phyloP scores from a whole-genome alignment of 2,797 vertebrate species.

The Sebastes iracundus region DNA sequence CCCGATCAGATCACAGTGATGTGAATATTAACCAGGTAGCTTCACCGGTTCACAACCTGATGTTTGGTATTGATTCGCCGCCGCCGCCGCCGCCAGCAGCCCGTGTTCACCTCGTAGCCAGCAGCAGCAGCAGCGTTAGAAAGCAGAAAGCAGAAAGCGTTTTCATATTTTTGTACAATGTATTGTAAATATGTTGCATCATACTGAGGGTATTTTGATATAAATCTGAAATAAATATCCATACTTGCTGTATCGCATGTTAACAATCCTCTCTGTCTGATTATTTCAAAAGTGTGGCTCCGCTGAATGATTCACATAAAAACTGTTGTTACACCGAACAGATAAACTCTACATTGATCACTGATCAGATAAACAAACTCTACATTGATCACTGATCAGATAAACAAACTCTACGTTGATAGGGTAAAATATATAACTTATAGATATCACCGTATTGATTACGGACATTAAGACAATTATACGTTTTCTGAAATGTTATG shows the following conservation, averaged over 20 bases:
- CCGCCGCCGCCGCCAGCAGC: neutral
- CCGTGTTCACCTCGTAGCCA: slow-evolving; percentile 26
- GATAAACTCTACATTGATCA: no score
- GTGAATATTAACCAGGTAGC: slow-evolving; percentile 51
- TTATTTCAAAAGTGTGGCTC: slow-evolving; percentile 11
- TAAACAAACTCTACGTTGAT: no score
- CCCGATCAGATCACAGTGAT: slow-evolving; percentile 9
- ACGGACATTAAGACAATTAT: no score
- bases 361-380: no score
- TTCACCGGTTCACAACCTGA: slow-evolving; percentile 18
- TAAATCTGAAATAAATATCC: slow-evolving; percentile 83
- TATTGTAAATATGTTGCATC: slow-evolving; percentile 85
- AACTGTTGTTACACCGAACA: no score
- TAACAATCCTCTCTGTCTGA: slow-evolving; percentile 28
- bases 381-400: no score
- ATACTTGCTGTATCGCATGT: slow-evolving; percentile 66
- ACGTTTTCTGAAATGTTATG: no score
- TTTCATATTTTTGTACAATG: slow-evolving; percentile 82
- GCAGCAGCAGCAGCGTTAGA: slow-evolving; percentile 23
- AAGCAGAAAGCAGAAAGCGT: slow-evolving; percentile 38
- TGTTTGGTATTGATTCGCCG: slow-evolving; percentile 35
- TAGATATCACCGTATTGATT: no score
- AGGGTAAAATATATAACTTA: no score
- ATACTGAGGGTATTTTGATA: slow-evolving; percentile 82
- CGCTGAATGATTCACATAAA: neutral